Base-by-base conservation (phyloP, 2,888 invertebrate species). In the Dryocosmus kuriphilus region DNA sequence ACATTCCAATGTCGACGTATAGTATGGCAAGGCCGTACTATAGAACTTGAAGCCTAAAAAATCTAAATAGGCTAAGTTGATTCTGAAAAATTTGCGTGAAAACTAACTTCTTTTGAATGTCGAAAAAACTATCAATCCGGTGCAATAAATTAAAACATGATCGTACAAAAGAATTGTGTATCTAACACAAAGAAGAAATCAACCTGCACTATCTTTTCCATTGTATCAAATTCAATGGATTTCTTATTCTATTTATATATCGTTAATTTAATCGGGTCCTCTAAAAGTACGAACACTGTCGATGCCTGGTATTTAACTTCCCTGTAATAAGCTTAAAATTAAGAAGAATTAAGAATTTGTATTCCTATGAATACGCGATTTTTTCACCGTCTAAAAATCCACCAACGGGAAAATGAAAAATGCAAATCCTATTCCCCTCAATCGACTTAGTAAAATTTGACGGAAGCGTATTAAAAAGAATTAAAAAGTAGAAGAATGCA, bases 1-100 rank as follows among this genome's bases (percentile, higher is more conserved):
- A 93, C 81, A 92, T 97, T 83, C 97, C 97, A 46, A 93, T 97
- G 90, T 97, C 96, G 77, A 97, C 97, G 0, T 97, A 97, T 92
- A 96, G 96, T 8, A 94, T 96, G 77, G 95, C 95, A 41, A 93
- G 96, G 84, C 95, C 95, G 78, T 94, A 93, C 87, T 94, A 93
- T 87, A 92, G 94, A 87, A 93, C 93, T 88, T 94, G 89, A 92
- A 82, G 75, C 51, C 55, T 16, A 74, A 38, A 38, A 38, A 35
- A 30, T 16, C 35, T 8, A 16, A 74, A 2, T n/a, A 16, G 8
- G 38, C 7, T 60, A 41, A 38, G 32, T 35, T 74, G 27, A 57
- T 55, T 74, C 11, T 35, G 4, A 9, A 38, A 38, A 14, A 16
- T 38, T 65, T 35, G 3, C 0, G 30, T 7, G 22, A 22, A 19